These are phyloP conservation scores for Mirounga angustirostris DNA, from an alignment of 2,113 vertebrate species.

Conservation along the genomic window DNA sequence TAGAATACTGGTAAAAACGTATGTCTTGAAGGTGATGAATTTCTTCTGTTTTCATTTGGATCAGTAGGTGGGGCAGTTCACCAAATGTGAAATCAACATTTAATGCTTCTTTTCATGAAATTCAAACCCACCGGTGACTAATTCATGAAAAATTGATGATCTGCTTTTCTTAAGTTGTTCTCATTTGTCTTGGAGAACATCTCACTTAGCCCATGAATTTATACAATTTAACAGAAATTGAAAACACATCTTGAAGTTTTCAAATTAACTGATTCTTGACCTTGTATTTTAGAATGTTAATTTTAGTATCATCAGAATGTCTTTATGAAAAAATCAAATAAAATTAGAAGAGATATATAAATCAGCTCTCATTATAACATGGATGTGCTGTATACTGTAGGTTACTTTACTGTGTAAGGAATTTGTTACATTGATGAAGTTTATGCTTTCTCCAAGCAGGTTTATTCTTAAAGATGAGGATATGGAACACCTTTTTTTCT, in stretches of 20 bases:
- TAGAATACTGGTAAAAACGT: not conserved
- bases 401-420: not conserved
- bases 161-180: constrained; percentile 58
- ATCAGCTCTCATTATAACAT: constrained; percentile 11
- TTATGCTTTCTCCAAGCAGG: not conserved
- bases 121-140: constrained; percentile 49
- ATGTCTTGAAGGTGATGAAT: constrained; percentile 30
- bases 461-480: constrained; percentile 5
- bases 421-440: not conserved
- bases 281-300: not conserved
- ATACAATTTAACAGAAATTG: constrained; percentile 80
- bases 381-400: not conserved
- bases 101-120: constrained; percentile 69
- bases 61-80: constrained; percentile 64
- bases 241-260: constrained; percentile 64
- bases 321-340: not conserved
- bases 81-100: constrained; percentile 61
- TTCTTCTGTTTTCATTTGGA: constrained; percentile 61
- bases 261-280: constrained; percentile 9
- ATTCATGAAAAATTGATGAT: constrained; percentile 69
- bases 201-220: constrained; percentile 84
- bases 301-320: not conserved
- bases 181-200: constrained; percentile 61
- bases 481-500: not conserved
- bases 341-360: not conserved